phyloP scores from a whole-genome alignment of 2,888 invertebrate species.

The Danaus chrysippus region DNA sequence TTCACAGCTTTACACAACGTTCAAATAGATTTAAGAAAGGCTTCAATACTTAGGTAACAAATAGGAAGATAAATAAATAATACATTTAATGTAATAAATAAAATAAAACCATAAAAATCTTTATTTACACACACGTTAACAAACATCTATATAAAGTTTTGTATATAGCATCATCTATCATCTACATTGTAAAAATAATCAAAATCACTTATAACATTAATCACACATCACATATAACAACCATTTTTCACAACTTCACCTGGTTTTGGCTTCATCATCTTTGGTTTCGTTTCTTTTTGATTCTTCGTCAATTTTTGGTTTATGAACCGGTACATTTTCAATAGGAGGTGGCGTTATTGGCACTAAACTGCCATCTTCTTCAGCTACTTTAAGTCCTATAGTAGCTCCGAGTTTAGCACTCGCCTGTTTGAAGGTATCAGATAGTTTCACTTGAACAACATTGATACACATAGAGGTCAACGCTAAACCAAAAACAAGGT shows the following conservation, averaged over 20 bases:
- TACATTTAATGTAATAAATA: conserved; percentile 7
- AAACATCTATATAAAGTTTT: conserved; percentile 39
- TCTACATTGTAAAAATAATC: conserved; percentile 22
- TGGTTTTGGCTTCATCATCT: conserved; percentile 53
- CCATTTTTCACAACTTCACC: conserved; percentile 38
- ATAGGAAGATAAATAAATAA: not conserved
- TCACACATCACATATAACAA: conserved; percentile 22
- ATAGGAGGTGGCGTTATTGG: conserved; percentile 64
- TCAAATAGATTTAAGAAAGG: too few species aligned
- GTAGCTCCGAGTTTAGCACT: conserved; percentile 92
- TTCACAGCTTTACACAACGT: too few species aligned
- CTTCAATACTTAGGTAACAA: not conserved
- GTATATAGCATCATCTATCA: conserved; percentile 20
- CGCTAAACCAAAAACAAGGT: conserved; percentile 95
- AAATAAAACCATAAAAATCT: conserved; percentile 43
- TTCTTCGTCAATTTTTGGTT: conserved; percentile 46
- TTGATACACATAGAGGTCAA: conserved; percentile 98
- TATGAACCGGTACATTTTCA: conserved; percentile 68
- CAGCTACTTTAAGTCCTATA: conserved; percentile 86
- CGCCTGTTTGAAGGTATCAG: conserved; percentile 90
- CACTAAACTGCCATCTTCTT: conserved; percentile 81
- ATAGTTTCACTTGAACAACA: conserved; percentile 91
- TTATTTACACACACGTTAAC: conserved; percentile 59
- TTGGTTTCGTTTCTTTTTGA: conserved; percentile 47
- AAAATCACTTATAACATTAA: conserved; percentile 25